Evolutionary conservation across 2,888 invertebrate genomes (phyloP), one percentile per base, ranked within the genome.

Genomic region (Pterobdella sp.): DNA sequence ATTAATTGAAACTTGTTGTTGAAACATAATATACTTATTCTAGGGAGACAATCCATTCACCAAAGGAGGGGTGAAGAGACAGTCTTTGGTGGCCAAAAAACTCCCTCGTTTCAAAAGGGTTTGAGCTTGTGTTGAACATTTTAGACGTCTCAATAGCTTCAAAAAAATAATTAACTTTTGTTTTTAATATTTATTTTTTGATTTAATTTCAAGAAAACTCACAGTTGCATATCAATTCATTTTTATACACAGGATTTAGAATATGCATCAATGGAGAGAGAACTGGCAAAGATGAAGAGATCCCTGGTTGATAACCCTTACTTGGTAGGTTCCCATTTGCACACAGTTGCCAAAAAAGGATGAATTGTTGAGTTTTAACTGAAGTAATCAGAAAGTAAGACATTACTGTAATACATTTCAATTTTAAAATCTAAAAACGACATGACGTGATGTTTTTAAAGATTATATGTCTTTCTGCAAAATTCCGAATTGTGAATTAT

Each of bases 301-400:
- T 56, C 60, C 7, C 18, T 26, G n/a, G 60, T 3, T 22, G 4
- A 4, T 18, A 77, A 77, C 70, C 77, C 77, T 2, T 77, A 74
- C 56, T 71, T 77, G 42, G 26, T 42, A 29, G 77, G 76, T 18
- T 63, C 49, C 18, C 67, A 67, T 26, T 70, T 77, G 36, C 68
- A 72, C 36, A 75, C 74, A 10, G 75, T 76, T 4, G 77, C 77
- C 7, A 77, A 77, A 73, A 77, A 77, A 65, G 77, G 77, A 14
- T 56, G 60, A 56, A 56, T n/a, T n/a, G n/a, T n/a, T n/a, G n/a
- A n/a, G n/a, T n/a, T n/a, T n/a, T n/a, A n/a, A n/a, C n/a, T n/a
- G n/a, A n/a, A n/a, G n/a, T n/a, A n/a, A n/a, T n/a, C n/a, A n/a
- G n/a, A n/a, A n/a, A n/a, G n/a, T n/a, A n/a, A n/a, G n/a, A n/a